Percentiles rank a stretch among this genome's conserved stretches.
phyloP scores from a whole-genome alignment of 2,797 vertebrate species.

The Sebastes paucispinis region DNA sequence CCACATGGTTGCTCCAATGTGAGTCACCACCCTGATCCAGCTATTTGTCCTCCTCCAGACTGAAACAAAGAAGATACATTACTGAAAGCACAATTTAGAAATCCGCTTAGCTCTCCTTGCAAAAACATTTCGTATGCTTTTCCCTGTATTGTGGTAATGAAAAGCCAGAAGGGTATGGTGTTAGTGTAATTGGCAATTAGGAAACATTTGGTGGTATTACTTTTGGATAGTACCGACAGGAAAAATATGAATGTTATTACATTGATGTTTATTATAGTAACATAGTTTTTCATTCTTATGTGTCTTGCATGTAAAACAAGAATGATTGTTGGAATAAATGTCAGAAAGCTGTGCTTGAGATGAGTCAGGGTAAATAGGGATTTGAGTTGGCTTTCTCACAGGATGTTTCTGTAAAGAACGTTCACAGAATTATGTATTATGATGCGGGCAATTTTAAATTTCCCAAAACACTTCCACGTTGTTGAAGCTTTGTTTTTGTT shows the following conservation, averaged over 20 bases:
- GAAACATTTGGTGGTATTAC: conserved; percentile 9
- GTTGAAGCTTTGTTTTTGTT: not conserved
- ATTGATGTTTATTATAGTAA: no score
- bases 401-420: not conserved
- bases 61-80: conserved; percentile 15
- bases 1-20: not conserved
- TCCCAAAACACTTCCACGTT: not conserved
- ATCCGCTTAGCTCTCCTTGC: conserved; percentile 32
- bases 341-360: no score
- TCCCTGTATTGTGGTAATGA: not conserved
- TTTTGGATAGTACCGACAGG: not conserved
- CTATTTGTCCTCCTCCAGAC: conserved; percentile 35
- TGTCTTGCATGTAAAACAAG: not conserved
- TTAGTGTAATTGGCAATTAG: conserved; percentile 18
- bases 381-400: not conserved
- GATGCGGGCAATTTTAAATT: not conserved
- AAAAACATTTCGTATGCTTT: conserved; percentile 5
- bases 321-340: not conserved
- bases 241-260: no score
- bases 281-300: not conserved
- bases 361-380: not conserved
- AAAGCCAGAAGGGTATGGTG: not conserved
- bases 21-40: conserved; percentile 39
- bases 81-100: conserved; percentile 25
- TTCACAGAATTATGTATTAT: not conserved